phyloP scores from a whole-genome alignment of 2,888 invertebrate species.

The Microplitis deprimator region DNA sequence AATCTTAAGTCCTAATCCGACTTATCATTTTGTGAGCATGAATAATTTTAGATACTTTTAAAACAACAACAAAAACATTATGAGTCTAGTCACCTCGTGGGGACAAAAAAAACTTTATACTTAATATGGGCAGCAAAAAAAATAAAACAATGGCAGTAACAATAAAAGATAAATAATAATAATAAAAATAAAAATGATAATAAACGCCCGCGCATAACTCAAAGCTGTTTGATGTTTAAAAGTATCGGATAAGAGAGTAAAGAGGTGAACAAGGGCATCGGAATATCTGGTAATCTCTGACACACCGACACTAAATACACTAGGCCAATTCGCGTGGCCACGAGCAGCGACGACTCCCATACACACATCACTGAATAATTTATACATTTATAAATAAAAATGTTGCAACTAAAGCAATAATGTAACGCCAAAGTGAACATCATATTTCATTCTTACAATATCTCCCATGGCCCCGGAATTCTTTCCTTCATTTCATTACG shows the following conservation, averaged over 20 bases:
- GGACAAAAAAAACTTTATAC: neutral
- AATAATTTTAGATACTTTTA: no score
- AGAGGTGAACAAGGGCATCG: conserved; percentile 26
- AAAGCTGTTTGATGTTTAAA: conserved; percentile 13
- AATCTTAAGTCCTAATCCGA: no score
- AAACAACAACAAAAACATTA: no score
- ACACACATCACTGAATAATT: neutral
- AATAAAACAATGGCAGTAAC: neutral
- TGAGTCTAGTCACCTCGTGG: neutral
- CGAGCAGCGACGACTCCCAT: neutral
- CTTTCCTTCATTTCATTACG: conserved; percentile 1
- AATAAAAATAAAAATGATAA: neutral
- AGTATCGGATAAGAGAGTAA: neutral
- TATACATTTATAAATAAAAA: conserved; percentile 6
- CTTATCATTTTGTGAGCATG: no score
- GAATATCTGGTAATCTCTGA: neutral
- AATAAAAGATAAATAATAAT: neutral
- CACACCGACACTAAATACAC: neutral
- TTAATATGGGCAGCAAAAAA: neutral
- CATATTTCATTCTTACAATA: conserved; percentile 12
- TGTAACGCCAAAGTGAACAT: conserved; percentile 4
- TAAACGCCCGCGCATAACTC: conserved; percentile 11
- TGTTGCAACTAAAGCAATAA: conserved; percentile 8
- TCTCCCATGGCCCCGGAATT: conserved; percentile 11
- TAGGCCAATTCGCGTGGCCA: conserved; percentile 11